Percentiles rank a stretch among this genome's conserved stretches.
Conservation (phyloP, 2,113 vertebrate genomes). For the Procavia capensis region DNA sequence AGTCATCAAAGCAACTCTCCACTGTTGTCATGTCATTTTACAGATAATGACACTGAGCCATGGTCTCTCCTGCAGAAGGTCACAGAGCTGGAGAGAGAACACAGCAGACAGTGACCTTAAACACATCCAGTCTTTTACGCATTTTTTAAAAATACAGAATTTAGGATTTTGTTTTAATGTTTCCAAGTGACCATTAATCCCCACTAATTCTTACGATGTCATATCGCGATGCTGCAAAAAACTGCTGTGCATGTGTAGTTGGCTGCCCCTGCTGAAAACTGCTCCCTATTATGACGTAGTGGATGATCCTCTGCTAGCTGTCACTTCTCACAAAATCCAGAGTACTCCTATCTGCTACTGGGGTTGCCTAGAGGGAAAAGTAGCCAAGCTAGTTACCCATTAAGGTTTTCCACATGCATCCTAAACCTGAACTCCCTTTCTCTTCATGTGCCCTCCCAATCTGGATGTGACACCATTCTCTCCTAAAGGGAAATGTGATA, state of each 20-base stretch:
- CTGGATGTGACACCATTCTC: not conserved
- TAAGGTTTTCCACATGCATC: not conserved
- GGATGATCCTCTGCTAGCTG: not conserved
- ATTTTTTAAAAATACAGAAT: slow-evolving; percentile 14
- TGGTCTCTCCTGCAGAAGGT: not conserved
- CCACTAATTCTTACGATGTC: not conserved
- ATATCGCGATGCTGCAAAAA: not conserved
- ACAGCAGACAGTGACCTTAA: not conserved
- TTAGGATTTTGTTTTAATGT: not conserved
- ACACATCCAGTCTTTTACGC: not conserved
- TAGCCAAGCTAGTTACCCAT: not conserved
- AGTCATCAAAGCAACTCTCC: not conserved
- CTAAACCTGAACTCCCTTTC: not conserved
- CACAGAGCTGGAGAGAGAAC: not conserved
- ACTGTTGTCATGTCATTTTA: not conserved
- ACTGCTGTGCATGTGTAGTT: not conserved
- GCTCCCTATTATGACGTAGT: not conserved
- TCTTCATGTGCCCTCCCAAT: not conserved
- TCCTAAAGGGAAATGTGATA: not conserved
- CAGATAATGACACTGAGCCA: not conserved
- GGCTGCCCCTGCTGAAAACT: not conserved
- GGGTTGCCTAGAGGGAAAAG: not conserved
- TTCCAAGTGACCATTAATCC: not conserved
- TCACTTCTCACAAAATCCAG: not conserved
- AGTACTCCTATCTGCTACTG: not conserved